Base-by-base conservation (phyloP, 2,888 invertebrate genomes). In the Netelia fuscicornis region DNA sequence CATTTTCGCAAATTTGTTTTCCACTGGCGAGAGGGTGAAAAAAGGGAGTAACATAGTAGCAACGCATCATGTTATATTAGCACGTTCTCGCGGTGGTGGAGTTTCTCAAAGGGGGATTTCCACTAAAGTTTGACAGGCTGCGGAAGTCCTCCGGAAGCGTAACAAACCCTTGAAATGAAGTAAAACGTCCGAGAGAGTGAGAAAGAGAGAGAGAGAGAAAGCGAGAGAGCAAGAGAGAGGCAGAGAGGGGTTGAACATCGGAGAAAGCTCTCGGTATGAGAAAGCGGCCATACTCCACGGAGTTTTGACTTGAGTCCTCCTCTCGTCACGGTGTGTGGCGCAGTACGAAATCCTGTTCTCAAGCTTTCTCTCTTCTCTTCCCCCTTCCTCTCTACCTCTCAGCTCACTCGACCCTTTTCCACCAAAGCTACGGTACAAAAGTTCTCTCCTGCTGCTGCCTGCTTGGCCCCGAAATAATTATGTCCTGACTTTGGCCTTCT, bases 201-300 rank as follows among this genome's bases (percentile, higher is more conserved):
- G 72, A 65, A 80, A 58, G 56, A 20, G 42, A 67, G 75, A 37
- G 56, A 80, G 81, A 79, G 75, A 68, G 44, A 13, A 56, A 30
- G 72, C 58, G 56, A 68, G 68, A 6, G 37, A 60, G 23, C 52
- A 48, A 67, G 62, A 74, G 52, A 44, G 48, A 56, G 48, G 48
- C 20, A 52, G 37, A 58, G 56, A 20, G 42, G 52, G 62, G 68
- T 68, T 44, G 82, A 83, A 86, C 70, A 84, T 72, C 74, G 80
- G 65, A 76, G 85, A 82, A 58, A 85, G 86, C 82, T 85, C 84
- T 81, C 77, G 85, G 87, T 86, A 88, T 87, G 89, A 88, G 88
- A 89, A 88, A 86, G 83, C 85, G 72, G 79, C 67, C 78, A 84
- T 78, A 84, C 48, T 60, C 78, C 37, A 54, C 86, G 44, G 77